phyloP scores from a whole-genome alignment of 2,113 vertebrate genomes.

The Apodemus speciosus region DNA sequence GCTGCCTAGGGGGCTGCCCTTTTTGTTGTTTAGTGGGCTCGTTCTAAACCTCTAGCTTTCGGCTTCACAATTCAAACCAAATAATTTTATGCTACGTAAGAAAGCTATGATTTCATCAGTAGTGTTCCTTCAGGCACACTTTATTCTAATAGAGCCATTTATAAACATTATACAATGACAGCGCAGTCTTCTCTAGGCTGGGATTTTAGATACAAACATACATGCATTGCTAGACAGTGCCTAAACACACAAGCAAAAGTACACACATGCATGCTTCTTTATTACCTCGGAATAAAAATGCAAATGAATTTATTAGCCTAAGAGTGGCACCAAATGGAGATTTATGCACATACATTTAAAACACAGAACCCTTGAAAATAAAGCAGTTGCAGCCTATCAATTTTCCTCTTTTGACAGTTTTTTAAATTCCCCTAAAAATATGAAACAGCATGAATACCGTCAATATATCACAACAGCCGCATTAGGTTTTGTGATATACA shows the following conservation, averaged over 20 bases:
- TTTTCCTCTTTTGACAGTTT: conserved; percentile 89
- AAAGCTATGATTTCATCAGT: conserved; percentile 60
- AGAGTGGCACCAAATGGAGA: conserved; percentile 86
- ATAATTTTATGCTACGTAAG: conserved; percentile 59
- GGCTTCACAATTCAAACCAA: conserved; percentile 69
- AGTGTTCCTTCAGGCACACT: conserved; percentile 57
- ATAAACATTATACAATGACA: conserved; percentile 77
- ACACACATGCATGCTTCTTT: conserved; percentile 71
- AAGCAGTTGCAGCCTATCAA: conserved; percentile 87
- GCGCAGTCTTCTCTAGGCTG: conserved; percentile 65
- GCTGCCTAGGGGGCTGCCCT: background rate
- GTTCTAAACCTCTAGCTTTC: conserved; percentile 46
- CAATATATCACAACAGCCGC: conserved; percentile 98
- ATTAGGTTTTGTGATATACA: conserved; percentile 99
- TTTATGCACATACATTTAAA: conserved; percentile 88
- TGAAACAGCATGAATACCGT: conserved; percentile 93
- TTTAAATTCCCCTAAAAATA: conserved; percentile 89
- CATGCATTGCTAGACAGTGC: background rate
- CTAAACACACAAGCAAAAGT: conserved; percentile 18
- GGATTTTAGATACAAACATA: conserved; percentile 69
- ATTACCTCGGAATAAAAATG: conserved; percentile 87
- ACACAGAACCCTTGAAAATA: conserved; percentile 85
- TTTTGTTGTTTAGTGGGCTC: conserved; percentile 52
- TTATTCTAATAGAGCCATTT: conserved; percentile 70
- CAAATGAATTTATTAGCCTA: conserved; percentile 88